Evolutionary conservation across 2,113 vertebrate species (phyloP).

Genomic region (Bos indicus): DNA sequence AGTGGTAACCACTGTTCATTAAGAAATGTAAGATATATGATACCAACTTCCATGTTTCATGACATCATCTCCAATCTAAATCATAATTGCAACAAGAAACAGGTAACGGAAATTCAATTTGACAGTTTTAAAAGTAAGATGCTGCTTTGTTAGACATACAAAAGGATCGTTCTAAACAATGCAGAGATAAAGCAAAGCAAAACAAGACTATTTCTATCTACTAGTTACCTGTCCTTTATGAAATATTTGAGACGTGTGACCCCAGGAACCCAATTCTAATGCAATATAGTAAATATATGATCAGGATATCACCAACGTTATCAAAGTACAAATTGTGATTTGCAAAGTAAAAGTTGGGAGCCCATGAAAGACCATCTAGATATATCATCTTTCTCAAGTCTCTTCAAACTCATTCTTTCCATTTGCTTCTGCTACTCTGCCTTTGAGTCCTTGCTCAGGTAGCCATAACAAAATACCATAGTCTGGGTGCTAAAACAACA

Average conservation of each 20-base stretch:
- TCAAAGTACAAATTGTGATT: constrained; percentile 58
- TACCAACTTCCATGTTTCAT: neutral
- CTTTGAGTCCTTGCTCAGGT: neutral
- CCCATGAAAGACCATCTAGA: neutral
- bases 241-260: constrained; percentile 41
- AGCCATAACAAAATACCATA: neutral
- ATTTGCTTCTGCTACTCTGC: neutral
- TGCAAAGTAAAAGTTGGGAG: constrained; percentile 29
- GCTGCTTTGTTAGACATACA: neutral
- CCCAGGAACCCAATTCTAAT: constrained; percentile 39
- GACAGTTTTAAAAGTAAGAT: neutral
- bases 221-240: neutral
- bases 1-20: neutral
- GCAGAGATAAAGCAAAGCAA: neutral
- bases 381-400: neutral
- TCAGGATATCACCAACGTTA: neutral
- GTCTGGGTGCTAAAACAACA: neutral
- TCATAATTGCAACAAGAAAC: neutral
- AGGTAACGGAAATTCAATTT: neutral
- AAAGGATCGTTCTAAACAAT: neutral
- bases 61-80: neutral
- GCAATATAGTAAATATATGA: constrained; percentile 46
- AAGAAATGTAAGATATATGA: neutral
- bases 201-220: neutral
- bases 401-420: neutral